Evolutionary conservation across 2,888 invertebrate species (phyloP), one percentile per base, ranked within the genome.

Genomic region (Melieria omissa): DNA sequence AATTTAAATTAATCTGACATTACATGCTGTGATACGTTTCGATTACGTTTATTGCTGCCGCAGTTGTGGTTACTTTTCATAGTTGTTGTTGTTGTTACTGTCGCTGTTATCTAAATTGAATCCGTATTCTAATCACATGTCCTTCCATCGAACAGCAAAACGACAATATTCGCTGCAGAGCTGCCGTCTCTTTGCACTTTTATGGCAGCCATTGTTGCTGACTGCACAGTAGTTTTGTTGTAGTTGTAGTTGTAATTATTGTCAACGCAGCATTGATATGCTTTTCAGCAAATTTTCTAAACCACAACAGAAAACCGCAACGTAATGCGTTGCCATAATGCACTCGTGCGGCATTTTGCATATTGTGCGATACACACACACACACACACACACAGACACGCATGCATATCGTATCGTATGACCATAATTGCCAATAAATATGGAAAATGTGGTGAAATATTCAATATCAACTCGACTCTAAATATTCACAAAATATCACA

Each of bases 41-140:
- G 5, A 52, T 52, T 52, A 42, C 9, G 42, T 46, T 12, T 65
- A n/a, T 65, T 45, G 45, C 8, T 66, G 29, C 47, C 16, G 44
- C 29, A 29, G 29, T 29, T 29, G 29, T 29, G 29, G 29, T 29
- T 29, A 29, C 3, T 29, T 29, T 29, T 44, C 16, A 55, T 69
- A 44, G n/a, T 14, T 62, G 55, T 69, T 61, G 61, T 42, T 67
- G 4, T 8, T 69, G 62, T 62, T 62, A 41, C 14, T 65, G 52
- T 57, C 45, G 12, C 14, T 42, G 46, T 16, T 60, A 60, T 60
- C 14, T 57, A 57, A 14, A 16, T 57, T 57, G 29, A 29, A 29
- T 29, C 29, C 29, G 57, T 57, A 52, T 52, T 8, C 52, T 52
- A 12, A 52, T 52, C 12, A 12, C 14, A n/a, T 52, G 52, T 52